A percentile compares a stretch with the other conserved stretches of the same genome.
These are phyloP conservation scores for Boloria euphrosyne DNA, from an alignment of 2,888 invertebrate genomes.

Conservation along the genomic window DNA sequence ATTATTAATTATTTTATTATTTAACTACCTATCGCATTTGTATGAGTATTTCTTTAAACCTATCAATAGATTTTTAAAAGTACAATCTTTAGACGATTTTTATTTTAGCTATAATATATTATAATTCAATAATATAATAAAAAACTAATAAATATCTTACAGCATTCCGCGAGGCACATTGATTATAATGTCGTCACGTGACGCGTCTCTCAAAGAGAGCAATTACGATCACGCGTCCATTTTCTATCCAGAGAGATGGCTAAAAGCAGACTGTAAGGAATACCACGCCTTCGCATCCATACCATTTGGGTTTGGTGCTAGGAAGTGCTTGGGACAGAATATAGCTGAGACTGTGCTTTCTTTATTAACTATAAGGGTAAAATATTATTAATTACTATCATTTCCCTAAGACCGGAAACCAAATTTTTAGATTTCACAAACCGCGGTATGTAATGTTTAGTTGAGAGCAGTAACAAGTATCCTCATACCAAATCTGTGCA, in stretches of 20 bases:
- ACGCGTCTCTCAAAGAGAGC: slow-evolving; percentile 83
- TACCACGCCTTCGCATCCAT: slow-evolving; percentile 82
- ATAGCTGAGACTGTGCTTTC: slow-evolving; percentile 84
- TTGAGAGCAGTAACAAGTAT: no score
- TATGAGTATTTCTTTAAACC: no score
- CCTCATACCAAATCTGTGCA: no score
- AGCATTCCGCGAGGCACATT: slow-evolving; percentile 82
- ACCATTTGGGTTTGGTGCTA: slow-evolving; percentile 85
- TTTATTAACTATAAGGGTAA: slow-evolving; percentile 81
- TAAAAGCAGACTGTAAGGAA: slow-evolving; percentile 63
- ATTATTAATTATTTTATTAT: no score
- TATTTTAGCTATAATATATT: neutral
- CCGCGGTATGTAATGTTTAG: no score
- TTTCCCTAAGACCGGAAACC: neutral
- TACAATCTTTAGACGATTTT: neutral
- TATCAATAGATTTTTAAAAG: no score
- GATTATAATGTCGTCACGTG: slow-evolving; percentile 85
- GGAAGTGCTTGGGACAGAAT: slow-evolving; percentile 84
- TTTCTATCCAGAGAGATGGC: slow-evolving; percentile 85
- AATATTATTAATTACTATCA: no score
- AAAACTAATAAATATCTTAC: neutral
- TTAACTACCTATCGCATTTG: no score
- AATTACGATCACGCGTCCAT: slow-evolving; percentile 84
- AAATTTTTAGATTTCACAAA: no score
- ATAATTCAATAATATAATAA: neutral